Conservation (phyloP, 2,888 invertebrate species). For the Calameuta pallipes region DNA sequence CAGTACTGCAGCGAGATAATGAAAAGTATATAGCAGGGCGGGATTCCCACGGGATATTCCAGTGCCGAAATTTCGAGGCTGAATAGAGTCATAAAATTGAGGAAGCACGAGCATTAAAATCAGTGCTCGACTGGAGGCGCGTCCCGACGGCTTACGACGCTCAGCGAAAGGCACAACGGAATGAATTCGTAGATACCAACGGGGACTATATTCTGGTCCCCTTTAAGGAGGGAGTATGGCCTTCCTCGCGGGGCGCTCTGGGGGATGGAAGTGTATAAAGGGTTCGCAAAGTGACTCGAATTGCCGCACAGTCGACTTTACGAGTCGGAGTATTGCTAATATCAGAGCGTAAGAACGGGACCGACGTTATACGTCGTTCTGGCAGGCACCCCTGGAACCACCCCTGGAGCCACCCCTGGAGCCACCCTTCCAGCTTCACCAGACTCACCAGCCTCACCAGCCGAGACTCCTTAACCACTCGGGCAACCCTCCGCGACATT, state of each 20-base stretch:
- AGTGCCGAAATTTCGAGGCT: slow-evolving; percentile 9
- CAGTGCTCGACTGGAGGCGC: slow-evolving; percentile 39
- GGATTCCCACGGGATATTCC: background rate
- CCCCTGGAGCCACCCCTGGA: background rate
- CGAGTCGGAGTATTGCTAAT: slow-evolving; percentile 64
- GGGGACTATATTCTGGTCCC: slow-evolving; percentile 14
- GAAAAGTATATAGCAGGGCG: background rate
- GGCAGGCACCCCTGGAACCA: background rate
- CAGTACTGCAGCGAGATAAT: background rate
- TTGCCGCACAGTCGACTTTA: slow-evolving; percentile 62
- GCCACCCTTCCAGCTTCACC: slow-evolving; percentile 18
- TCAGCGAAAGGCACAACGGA: background rate
- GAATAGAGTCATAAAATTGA: slow-evolving; percentile 50
- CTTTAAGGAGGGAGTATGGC: slow-evolving; percentile 10
- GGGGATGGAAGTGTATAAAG: slow-evolving; percentile 54
- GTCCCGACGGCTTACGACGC: background rate
- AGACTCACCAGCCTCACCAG: slow-evolving; percentile 35
- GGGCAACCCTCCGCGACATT: slow-evolving; percentile 62
- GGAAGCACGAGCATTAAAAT: slow-evolving; percentile 58
- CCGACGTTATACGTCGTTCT: background rate
- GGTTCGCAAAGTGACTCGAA: slow-evolving; percentile 65
- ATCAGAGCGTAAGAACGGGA: slow-evolving; percentile 50
- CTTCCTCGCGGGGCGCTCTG: slow-evolving; percentile 14
- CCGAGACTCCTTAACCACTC: slow-evolving; percentile 59
- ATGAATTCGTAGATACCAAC: background rate